Evolutionary conservation across 2,888 invertebrate species (phyloP), one percentile per base, ranked within the genome.

Genomic region (Drosophila vallismaia): DNA sequence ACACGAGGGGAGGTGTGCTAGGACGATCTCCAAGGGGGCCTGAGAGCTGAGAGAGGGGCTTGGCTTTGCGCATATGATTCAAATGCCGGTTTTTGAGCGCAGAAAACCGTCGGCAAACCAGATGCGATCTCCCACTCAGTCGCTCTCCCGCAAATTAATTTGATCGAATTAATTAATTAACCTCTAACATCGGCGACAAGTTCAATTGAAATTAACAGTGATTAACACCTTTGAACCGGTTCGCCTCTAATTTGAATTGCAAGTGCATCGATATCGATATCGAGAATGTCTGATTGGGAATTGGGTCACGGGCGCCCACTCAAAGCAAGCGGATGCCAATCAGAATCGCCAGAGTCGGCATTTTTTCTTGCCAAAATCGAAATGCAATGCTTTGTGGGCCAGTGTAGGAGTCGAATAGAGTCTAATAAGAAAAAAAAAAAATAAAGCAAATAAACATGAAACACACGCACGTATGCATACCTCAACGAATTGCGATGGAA

Each of bases 221-320:
- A 38, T 46, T 63, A 36, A 19, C 29, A 38, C 29, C 36, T n/a
- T 45, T 3, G 31, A 48, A 12, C 31, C 49, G 36, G 12, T 14
- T 14, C 9, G 10, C 7, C n/a, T n/a, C 5, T 12, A 36, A 48
- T 33, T 19, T 4, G 24, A 14, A 7, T 1, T 9, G 29, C 46
- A 49, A 50, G 8, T 52, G 60, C 59, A 50, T 55, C 40, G 63
- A 26, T 63, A 60, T 12, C 60, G 51, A 62, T 66, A 58, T 66
- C 28, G 33, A 33, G 33, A 42, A 56, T 49, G 68, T 57, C 58
- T 55, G 40, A 67, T 72, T 9, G 38, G 62, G 68, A 84, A 64
- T 80, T 69, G 76, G 81, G 76, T 80, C 84, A 80, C n/a, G 81
- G 84, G 69, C 81, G 69, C 36, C 66, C 58, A 58, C 74, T 74